A percentile compares a stretch with the other conserved stretches of the same genome.
phyloP scores from a whole-genome alignment of 2,797 vertebrate genomes.

The Pangasius macronema region DNA sequence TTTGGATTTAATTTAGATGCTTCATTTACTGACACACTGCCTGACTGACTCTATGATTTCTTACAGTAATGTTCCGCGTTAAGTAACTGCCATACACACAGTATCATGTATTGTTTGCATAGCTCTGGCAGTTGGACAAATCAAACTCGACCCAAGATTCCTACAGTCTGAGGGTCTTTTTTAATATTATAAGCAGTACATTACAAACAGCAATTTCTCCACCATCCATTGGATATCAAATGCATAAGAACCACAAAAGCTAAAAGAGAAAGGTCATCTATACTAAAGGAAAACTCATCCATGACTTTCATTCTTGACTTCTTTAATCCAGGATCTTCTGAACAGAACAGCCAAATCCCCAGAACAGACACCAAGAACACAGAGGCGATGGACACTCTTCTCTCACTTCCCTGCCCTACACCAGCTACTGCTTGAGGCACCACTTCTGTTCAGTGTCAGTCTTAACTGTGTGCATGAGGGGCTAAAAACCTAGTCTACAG shows the following conservation, averaged over 20 bases:
- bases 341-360: slow-evolving; percentile 41
- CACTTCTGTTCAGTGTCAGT: slow-evolving; percentile 27
- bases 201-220: neutral
- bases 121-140: neutral
- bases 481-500: slow-evolving; percentile 9
- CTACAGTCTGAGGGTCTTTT: neutral
- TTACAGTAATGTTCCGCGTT: neutral
- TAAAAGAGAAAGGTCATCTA: neutral
- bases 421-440: slow-evolving; percentile 64
- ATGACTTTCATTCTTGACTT: neutral
- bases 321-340: slow-evolving; percentile 56
- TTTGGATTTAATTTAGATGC: neutral
- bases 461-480: neutral
- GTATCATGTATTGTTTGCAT: no score
- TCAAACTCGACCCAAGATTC: neutral
- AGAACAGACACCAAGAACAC: slow-evolving; percentile 44
- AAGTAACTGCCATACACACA: neutral
- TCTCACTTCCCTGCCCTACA: slow-evolving; percentile 60
- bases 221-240: neutral
- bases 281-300: neutral
- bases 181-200: neutral
- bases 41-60: neutral
- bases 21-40: neutral
- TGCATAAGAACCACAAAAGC: neutral
- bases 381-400: slow-evolving; percentile 65